Base-by-base conservation (phyloP, 2,888 invertebrate genomes). In the Drosophila ustulata region DNA sequence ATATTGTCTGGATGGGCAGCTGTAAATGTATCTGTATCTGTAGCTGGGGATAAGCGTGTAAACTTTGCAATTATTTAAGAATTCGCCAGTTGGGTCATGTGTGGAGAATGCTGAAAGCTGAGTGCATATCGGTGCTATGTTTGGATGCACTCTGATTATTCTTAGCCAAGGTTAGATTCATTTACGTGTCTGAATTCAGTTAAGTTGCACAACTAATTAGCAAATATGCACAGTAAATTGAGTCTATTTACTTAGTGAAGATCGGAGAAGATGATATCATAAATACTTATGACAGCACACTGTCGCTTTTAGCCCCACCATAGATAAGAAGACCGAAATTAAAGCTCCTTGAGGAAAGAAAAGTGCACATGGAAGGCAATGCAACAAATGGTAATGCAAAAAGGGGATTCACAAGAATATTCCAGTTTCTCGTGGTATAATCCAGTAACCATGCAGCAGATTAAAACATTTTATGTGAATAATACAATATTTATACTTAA, bases 251-350 rank as follows among this genome's bases (percentile, higher is more conserved):
- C 66, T 63, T 58, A 45, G 66, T 57, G 23, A 41, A 74, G 59
- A 59, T 59, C 41, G 30, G 46, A 68, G 82, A 79, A 70, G 86
- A 79, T 88, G 88, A 82, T 88, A 82, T 82, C 82, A 76, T 61
- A 63, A 61, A 43, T 56, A 49, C 62, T 34, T 58, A 32, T 63
- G 51, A 50, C 30, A 13, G 25, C 13, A 26, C 39, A 0, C n/a
- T 25, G 30, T 8, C 13, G 18, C 32, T 34, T 50, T 28, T 34
- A 26, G 26, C 47, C 47, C 37, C 41, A 7, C 41, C 43, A 13
- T 6, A 30, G 25, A 41, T 37, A 56, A 34, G 45, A 26, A 1
- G 28, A 26, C 32, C 8, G 23, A n/a, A 49, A 49, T 37, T 13
- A 34, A 11, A 61, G 32, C n/a, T 39, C 6, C 30, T 5, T 18